phyloP scores from a whole-genome alignment of 2,797 vertebrate genomes.

The Morus bassanus region DNA sequence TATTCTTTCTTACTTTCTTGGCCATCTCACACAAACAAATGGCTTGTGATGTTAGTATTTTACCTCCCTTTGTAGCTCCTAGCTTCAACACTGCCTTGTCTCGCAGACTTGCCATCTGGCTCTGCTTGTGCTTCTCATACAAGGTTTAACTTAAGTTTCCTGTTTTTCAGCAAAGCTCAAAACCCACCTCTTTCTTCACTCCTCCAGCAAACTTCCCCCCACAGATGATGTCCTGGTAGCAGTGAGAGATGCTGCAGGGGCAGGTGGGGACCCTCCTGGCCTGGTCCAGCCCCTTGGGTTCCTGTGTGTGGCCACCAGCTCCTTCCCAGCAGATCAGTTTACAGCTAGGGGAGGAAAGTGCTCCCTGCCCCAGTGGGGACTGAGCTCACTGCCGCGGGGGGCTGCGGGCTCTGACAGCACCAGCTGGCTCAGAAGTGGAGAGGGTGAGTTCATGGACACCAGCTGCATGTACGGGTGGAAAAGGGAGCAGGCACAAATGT shows the following conservation, averaged over 20 bases:
- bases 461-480: fast-evolving
- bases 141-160: not conserved
- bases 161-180: not conserved
- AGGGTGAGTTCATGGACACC: fast-evolving
- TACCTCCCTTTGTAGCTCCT: not conserved
- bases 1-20: not conserved
- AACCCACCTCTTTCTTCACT: not conserved
- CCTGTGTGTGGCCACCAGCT: not conserved
- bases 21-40: not conserved
- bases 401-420: fast-evolving
- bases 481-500: not conserved
- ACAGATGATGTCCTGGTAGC: too few relatives aligned
- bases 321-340: not conserved
- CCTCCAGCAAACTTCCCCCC: fast-evolving
- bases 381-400: fast-evolving
- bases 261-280: too few relatives aligned
- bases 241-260: not conserved
- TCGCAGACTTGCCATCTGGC: fast-evolving
- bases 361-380: fast-evolving
- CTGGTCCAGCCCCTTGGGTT: not conserved
- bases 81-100: not conserved
- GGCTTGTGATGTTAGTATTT: fast-evolving
- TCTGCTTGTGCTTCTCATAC: not conserved
- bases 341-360: not conserved
- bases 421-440: fast-evolving